Evolutionary conservation across 2,888 invertebrate species (phyloP), one percentile per base, ranked within the genome.

Genomic region (Cerceris ruficornis): DNA sequence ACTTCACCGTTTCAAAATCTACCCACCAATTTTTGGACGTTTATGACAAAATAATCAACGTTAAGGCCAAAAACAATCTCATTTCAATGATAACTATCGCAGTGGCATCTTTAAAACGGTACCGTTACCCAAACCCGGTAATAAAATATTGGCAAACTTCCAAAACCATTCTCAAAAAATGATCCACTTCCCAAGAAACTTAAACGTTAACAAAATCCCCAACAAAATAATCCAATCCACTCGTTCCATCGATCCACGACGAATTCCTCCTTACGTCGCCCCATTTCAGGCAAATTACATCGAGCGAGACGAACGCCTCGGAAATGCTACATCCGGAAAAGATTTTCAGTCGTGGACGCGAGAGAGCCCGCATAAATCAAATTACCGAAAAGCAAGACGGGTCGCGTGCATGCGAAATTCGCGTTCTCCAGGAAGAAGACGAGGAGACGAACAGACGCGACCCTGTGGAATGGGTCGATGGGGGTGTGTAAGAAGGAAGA

Each of bases 361-460:
- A 28, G 65, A 60, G 59, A 54, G 41, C 14, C 14, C 66, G 69
- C 75, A 69, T 80, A 80, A 65, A 80, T 80, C 82, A 70, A 80
- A 82, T 82, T 79, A 82, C 49, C 58, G 74, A 79, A 75, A 77
- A 77, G 75, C 69, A 69, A 80, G 70, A 52, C 54, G 68, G 77
- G 14, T 77, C 70, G 61, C 15, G 73, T 67, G 64, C 69, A 80
- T 64, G 70, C 55, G 68, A 70, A 73, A 73, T 79, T 62, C 60
- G 72, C 46, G 70, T 61, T 42, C 50, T 7, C 54, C 28, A n/a
- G 11, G 39, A 41, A 49, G 67, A 46, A 65, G 13, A 39, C 9
- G 13, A 39, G 17, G 54, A 14, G 46, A 42, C 52, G 64, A 77
- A 15, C 11, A 59, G 15, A 28, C 28, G 28, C 28, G 28, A 28